Conservation (phyloP, 2,888 invertebrate species). For the Corbicula japonica region DNA sequence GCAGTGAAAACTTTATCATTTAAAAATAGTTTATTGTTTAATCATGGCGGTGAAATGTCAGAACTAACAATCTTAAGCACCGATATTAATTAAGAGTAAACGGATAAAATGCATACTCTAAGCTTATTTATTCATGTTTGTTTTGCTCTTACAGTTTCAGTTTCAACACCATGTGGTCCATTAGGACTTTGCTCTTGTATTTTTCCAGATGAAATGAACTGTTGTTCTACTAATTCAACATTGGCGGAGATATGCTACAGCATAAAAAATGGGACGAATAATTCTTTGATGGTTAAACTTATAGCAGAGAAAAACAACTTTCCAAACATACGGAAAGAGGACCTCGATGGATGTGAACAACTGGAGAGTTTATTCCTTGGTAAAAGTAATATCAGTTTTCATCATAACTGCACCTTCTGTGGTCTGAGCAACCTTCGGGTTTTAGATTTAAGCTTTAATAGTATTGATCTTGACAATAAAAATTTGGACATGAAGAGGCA, state of each 20-base stretch:
- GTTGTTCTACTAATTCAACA: neutral
- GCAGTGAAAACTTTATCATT: no score
- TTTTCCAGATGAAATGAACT: neutral
- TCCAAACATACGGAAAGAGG: neutral
- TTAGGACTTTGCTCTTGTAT: neutral
- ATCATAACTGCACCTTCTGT: neutral
- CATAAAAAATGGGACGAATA: neutral
- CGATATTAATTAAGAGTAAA: no score
- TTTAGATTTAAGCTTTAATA: neutral
- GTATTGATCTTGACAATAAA: neutral
- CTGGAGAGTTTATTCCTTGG: neutral
- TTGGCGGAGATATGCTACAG: neutral
- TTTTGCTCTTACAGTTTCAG: no score
- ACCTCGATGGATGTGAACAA: constrained; percentile 6
- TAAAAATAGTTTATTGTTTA: no score
- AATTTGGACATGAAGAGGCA: no score
- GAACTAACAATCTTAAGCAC: no score
- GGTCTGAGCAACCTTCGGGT: neutral
- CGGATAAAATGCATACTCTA: no score
- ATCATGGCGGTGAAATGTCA: no score
- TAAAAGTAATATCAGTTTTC: neutral
- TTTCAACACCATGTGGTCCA: no score
- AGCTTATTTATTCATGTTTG: no score
- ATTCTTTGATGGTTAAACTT: neutral
- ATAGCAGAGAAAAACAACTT: neutral